phyloP scores from a whole-genome alignment of 1,140 invertebrate species.

The Philotrypesis tridentata region DNA sequence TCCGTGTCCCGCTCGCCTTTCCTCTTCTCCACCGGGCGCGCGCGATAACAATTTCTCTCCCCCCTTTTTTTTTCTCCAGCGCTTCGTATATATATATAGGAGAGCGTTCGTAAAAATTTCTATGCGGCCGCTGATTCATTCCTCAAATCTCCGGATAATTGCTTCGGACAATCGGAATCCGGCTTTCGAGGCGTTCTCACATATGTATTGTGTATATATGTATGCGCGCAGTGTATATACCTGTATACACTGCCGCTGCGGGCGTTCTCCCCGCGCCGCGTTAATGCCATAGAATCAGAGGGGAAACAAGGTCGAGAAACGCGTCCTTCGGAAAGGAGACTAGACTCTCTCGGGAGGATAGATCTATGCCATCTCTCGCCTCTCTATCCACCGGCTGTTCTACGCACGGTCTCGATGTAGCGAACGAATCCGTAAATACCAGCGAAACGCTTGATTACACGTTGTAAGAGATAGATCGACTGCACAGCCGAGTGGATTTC shows the following conservation, averaged over 20 bases:
- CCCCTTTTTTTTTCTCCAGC: not conserved
- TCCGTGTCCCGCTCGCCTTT: not conserved
- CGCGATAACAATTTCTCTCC: no score
- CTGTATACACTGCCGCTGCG: no score
- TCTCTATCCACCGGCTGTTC: not conserved
- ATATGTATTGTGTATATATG: no score
- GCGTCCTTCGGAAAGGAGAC: not conserved
- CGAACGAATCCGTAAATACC: not conserved
- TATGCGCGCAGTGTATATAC: no score
- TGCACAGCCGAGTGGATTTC: not conserved
- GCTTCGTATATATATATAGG: not conserved
- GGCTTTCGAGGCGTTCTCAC: not conserved
- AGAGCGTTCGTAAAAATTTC: not conserved
- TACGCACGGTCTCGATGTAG: no score
- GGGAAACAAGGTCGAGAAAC: not conserved
- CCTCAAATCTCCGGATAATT: not conserved
- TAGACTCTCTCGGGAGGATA: no score
- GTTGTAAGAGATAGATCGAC: not conserved
- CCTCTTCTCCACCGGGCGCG: no score
- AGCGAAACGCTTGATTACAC: constrained; percentile 10
- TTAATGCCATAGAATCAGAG: constrained; percentile 32
- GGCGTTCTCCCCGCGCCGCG: not conserved
- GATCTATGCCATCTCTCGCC: not conserved
- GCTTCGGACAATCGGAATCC: constrained; percentile 9
- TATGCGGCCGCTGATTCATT: not conserved